Evolutionary conservation across 1,140 invertebrate species (phyloP).

Genomic region (Calephelis nemesis): DNA sequence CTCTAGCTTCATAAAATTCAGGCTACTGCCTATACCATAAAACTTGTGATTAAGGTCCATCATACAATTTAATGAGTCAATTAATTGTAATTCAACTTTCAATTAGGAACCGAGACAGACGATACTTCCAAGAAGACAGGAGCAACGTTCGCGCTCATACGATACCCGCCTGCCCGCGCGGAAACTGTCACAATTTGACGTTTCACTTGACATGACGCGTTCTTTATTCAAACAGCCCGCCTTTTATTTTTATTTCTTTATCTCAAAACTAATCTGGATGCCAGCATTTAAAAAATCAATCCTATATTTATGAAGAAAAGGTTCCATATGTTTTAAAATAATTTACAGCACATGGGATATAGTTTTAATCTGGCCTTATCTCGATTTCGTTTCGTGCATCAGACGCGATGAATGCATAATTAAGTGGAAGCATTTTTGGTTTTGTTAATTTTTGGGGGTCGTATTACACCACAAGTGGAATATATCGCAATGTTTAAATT

Average conservation of each 20-base stretch:
- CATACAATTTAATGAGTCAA: conserved; percentile 25
- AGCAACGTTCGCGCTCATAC: conserved; percentile 57
- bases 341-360: conserved; percentile 46
- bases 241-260: conserved; percentile 71
- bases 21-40: too few relatives aligned
- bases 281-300: conserved; percentile 44
- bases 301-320: conserved; percentile 51
- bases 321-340: conserved; percentile 44
- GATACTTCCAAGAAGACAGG: conserved; percentile 64
- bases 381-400: conserved; percentile 68
- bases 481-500: background rate
- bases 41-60: background rate
- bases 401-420: conserved; percentile 75
- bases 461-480: conserved; percentile 29
- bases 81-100: conserved; percentile 52
- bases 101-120: conserved; percentile 47
- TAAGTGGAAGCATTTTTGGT: conserved; percentile 72
- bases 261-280: conserved; percentile 56
- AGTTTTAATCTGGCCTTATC: conserved; percentile 66
- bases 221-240: conserved; percentile 69
- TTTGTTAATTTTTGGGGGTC: conserved; percentile 51
- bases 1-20: too few relatives aligned
- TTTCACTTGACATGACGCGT: conserved; percentile 72
- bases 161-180: conserved; percentile 55
- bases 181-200: conserved; percentile 76